Percentiles rank a stretch among this genome's conserved stretches.
These are phyloP conservation scores for Acanthosepion esculentum DNA, from an alignment of 2,888 invertebrate genomes.

Conservation along the genomic window DNA sequence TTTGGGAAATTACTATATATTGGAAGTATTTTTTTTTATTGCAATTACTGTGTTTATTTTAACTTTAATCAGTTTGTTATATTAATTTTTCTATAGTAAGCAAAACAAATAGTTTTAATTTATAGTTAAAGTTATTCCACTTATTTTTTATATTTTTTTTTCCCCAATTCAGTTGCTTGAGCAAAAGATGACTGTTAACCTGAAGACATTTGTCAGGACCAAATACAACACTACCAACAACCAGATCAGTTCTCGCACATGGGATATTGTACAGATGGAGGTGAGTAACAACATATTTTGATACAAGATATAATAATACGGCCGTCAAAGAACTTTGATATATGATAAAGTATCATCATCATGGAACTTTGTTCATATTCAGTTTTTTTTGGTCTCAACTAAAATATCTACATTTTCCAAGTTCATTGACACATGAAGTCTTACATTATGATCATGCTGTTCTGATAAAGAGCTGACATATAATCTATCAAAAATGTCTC, in stretches of 20 bases:
- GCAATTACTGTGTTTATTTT: neutral
- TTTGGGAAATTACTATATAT: neutral
- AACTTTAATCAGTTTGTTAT: neutral
- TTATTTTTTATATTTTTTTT: neutral
- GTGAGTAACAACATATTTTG: slow-evolving; percentile 72
- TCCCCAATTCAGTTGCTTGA: slow-evolving; percentile 59
- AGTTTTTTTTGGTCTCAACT: too few relatives aligned
- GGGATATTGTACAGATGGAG: slow-evolving; percentile 89
- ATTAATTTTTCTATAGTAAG: neutral
- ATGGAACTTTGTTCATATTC: too few relatives aligned
- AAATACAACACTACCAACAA: slow-evolving; percentile 73
- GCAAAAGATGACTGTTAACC: slow-evolving; percentile 58
- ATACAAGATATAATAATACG: neutral
- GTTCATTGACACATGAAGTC: too few relatives aligned
- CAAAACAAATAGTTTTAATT: neutral
- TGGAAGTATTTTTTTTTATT: neutral
- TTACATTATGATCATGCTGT: too few relatives aligned
- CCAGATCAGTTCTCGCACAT: slow-evolving; percentile 85
- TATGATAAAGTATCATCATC: too few relatives aligned
- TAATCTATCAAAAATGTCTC: too few relatives aligned
- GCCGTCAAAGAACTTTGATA: too few relatives aligned
- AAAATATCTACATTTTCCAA: too few relatives aligned
- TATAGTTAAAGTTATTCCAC: neutral
- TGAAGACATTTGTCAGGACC: slow-evolving; percentile 59
- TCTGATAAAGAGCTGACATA: too few relatives aligned